phyloP scores from a whole-genome alignment of 2,888 invertebrate genomes.

The Cybosia mesomella region DNA sequence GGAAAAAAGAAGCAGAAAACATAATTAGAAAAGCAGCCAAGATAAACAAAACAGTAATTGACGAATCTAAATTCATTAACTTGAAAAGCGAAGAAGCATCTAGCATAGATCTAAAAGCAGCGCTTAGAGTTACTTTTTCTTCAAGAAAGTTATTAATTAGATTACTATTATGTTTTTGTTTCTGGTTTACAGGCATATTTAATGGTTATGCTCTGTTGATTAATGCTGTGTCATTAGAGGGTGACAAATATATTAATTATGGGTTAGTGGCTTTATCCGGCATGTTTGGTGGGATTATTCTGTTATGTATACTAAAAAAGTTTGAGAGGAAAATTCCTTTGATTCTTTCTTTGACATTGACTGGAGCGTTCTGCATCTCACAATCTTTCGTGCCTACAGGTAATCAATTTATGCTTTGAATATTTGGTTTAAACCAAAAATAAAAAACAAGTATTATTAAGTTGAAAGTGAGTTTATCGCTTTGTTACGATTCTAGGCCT shows the following conservation, averaged over 20 bases:
- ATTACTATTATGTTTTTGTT: conserved; percentile 61
- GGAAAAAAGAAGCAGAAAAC: conserved; percentile 86
- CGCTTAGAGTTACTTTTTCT: conserved; percentile 43
- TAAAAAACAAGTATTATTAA: too few relatives aligned
- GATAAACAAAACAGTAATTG: conserved; percentile 59
- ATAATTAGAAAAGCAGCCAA: conserved; percentile 87
- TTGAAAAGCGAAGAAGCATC: conserved; percentile 57
- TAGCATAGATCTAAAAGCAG: conserved; percentile 17
- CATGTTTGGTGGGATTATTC: conserved; percentile 85
- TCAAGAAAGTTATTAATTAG: conserved; percentile 60
- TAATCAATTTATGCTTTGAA: conserved; percentile 9
- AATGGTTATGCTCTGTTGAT: conserved; percentile 89
- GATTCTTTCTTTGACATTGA: conserved; percentile 29
- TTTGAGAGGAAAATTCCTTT: conserved; percentile 81
- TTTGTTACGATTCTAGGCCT: too few relatives aligned
- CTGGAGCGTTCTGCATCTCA: conserved; percentile 33
- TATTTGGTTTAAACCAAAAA: too few relatives aligned
- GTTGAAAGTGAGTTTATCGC: too few relatives aligned
- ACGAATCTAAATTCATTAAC: conserved; percentile 54
- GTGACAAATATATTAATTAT: conserved; percentile 91
- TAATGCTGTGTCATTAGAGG: conserved; percentile 90
- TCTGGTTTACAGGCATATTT: conserved; percentile 67
- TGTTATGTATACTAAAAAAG: conserved; percentile 81
- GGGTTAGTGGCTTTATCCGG: conserved; percentile 86
- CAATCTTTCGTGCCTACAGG: conserved; percentile 36